Evolutionary conservation across 2,888 invertebrate species (phyloP).

Genomic region (Synanthedon andrenaeformis): DNA sequence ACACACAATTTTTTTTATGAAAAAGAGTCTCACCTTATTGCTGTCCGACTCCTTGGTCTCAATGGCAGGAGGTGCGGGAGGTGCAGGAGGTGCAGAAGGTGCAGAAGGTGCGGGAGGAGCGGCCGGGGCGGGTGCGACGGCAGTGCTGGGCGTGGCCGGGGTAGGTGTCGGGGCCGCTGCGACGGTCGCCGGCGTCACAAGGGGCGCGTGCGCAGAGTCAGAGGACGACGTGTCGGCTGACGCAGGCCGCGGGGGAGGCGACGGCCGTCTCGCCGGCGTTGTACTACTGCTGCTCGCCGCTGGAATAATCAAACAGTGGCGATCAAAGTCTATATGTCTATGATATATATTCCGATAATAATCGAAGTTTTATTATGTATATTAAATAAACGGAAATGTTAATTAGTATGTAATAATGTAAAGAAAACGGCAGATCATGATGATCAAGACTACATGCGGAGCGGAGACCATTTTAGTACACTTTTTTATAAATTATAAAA

Average conservation of each 20-base stretch:
- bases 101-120: slow-evolving; percentile 9
- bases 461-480: too few relatives aligned
- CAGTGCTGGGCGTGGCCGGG: slow-evolving; percentile 10
- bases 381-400: too few relatives aligned
- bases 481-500: too few relatives aligned
- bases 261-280: slow-evolving; percentile 29
- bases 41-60: slow-evolving; percentile 26
- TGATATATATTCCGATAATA: too few relatives aligned
- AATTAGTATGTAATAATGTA: too few relatives aligned
- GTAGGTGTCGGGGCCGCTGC: slow-evolving; percentile 14
- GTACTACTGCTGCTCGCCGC: slow-evolving; percentile 14
- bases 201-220: slow-evolving; percentile 58
- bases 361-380: too few relatives aligned
- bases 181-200: slow-evolving; percentile 28
- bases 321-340: background rate
- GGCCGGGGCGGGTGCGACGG: slow-evolving; percentile 9
- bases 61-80: slow-evolving; percentile 4
- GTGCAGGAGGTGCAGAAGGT: slow-evolving; percentile 8
- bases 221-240: slow-evolving; percentile 71
- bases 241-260: slow-evolving; percentile 57
- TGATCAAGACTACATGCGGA: too few relatives aligned
- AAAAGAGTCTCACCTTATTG: slow-evolving; percentile 28
- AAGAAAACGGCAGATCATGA: too few relatives aligned
- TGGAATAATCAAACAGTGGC: slow-evolving; percentile 1
- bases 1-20: too few relatives aligned